Evolutionary conservation across 2,888 invertebrate genomes (phyloP), one percentile per base, ranked within the genome.

Genomic region (Scaeva pyrastri): DNA sequence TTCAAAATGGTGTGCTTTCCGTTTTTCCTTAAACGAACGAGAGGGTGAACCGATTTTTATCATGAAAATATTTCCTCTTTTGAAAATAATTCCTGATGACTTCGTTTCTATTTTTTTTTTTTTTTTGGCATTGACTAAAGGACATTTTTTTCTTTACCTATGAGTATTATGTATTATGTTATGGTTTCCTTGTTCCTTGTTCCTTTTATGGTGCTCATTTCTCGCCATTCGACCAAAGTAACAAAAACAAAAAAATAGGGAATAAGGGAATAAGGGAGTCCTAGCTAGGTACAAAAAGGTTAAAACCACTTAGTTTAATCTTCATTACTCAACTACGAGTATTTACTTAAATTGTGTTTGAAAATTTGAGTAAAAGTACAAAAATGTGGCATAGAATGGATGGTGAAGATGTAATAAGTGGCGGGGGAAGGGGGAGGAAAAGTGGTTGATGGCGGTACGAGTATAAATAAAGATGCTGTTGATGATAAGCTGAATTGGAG

Each of bases 251-350:
- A n/a, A n/a, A 50, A 50, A 21, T 6, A 50, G 5, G 39, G 50
- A 31, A 31, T 12, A 48, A 12, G 45, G 16, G 16, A 45, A 11
- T 45, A 12, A 8, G 23, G 26, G 14, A 52, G 43, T 43, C 12
- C 41, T 56, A 31, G 16, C 48, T 71, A 83, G 56, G 1, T 31
- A 31, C 2, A 31, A 74, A 74, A 74, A 79, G 79, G 83, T 79
- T 84, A 74, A 79, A 79, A 74, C 74, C 56, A 68, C 78, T 84
- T 74, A 55, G 70, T 84, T 74, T 74, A 71, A 70, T 71, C 79
- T 79, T 75, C 78, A 84, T 79, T 84, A 64, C 64, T 79, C 79
- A 70, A 79, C 56, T 84, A n/a, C n/a, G n/a, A n/a, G n/a, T n/a
- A 84, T 84, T 79, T 74, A 79, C 70, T 84, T 64, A 73, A 72